A percentile compares a stretch with the other conserved stretches of the same genome.
Conservation (phyloP, 2,113 vertebrate species). For the Periophthalmus modestus region DNA sequence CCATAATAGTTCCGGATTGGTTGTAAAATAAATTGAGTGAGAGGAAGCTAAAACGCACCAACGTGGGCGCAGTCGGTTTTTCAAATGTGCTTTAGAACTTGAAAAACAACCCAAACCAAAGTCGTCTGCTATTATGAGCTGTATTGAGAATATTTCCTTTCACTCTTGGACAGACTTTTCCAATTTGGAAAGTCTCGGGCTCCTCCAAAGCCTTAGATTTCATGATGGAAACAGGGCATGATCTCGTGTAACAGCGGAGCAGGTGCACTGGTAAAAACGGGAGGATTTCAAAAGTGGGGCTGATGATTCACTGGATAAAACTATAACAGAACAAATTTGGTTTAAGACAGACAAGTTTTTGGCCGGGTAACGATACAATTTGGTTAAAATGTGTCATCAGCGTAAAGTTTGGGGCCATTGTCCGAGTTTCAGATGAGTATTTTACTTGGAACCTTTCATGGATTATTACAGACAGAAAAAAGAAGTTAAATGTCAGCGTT, state of each 20-base stretch:
- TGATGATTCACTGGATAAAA: background rate
- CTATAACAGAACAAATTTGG: background rate
- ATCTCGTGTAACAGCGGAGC: background rate
- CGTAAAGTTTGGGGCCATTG: background rate
- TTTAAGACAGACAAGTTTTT: background rate
- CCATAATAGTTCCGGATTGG: too few relatives aligned
- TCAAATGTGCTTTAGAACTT: background rate
- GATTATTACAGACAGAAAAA: background rate
- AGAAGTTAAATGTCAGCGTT: too few relatives aligned
- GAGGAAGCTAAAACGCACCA: background rate
- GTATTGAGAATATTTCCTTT: conserved; percentile 1
- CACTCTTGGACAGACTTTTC: background rate
- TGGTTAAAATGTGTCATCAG: background rate
- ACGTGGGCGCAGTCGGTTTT: background rate
- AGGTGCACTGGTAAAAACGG: background rate
- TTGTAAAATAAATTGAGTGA: background rate
- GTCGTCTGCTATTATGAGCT: background rate
- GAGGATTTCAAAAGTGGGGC: background rate
- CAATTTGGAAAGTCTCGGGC: background rate
- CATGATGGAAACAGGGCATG: conserved; percentile 1
- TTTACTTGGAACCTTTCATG: background rate
- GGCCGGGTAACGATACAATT: background rate
- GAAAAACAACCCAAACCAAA: conserved; percentile 1
- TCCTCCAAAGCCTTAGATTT: conserved; percentile 1
- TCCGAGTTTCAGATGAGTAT: background rate